Base-by-base conservation (phyloP, 2,113 vertebrate species). In the Anseranas semipalmata region DNA sequence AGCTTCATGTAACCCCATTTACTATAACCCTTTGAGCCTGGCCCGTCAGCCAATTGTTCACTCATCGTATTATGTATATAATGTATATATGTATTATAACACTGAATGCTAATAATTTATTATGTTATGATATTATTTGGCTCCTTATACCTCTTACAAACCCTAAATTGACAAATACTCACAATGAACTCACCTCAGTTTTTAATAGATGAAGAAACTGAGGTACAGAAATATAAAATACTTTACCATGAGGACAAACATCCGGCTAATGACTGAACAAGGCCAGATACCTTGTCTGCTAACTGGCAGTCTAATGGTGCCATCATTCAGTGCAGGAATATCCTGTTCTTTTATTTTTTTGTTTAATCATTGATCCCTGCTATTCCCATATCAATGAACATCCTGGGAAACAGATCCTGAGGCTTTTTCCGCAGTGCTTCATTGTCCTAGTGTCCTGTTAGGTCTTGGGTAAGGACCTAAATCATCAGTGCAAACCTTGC, bases 201-300 rank as follows among this genome's bases (percentile, higher is more conserved):
- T 94, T 90, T 50, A 82, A 48, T 10, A 87, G 30, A 73, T 20
- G 5, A 30, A 89, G 63, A 68, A 89, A 52, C 6, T 5, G 22
- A 77, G 11, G 10, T 37, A 79, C 2, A n/a, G 20, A 87, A 60
- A 6, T 70, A 56, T 72, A 35, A 39, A 93, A 32, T 55, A 55
- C 4, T 56, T 74, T 85, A 81, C 28, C 0, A 0, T 10, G 35
- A 78, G 17, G 18, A 37, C 13, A 75, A 75, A 50, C 5, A 4
- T 48, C 0, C 3, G 4, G 3, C 37, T 71, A 59, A 52, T 63
- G 25, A 59, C n/a, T 76, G 37, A 89, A 73, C 41, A 73, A 60
- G 43, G 56, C 7, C 45, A 15, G 25, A n/a, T n/a, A 17, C 68
- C 30, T 43, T 20, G 17, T 70, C 37, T 86, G 8, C 28, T 83